These are phyloP conservation scores for Clamator glandarius DNA, from an alignment of 2,797 vertebrate genomes.

Conservation along the genomic window DNA sequence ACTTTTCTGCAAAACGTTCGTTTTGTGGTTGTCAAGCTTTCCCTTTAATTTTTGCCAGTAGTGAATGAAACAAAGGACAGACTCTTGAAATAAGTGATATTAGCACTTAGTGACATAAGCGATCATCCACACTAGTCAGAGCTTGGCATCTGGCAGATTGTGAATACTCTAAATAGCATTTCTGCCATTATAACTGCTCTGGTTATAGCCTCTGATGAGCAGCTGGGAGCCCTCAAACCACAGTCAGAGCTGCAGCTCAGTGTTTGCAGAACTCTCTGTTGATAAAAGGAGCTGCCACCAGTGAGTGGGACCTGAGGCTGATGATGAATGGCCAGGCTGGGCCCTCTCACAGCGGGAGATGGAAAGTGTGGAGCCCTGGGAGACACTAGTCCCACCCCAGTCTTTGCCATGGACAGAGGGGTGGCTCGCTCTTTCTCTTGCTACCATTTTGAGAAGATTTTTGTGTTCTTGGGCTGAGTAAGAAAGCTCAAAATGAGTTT, in stretches of 20 bases:
- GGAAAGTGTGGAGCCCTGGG: accelerated
- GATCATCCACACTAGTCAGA: not conserved
- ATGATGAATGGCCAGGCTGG: not conserved
- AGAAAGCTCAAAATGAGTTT: not conserved
- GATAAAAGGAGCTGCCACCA: not conserved
- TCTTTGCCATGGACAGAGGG: not conserved
- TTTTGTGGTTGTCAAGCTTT: not conserved
- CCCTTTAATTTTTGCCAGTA: not conserved
- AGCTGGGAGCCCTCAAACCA: slow-evolving; percentile 20
- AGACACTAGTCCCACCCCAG: accelerated
- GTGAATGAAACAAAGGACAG: not conserved
- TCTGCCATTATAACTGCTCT: not conserved
- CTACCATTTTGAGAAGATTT: not conserved
- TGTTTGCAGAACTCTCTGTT: not conserved
- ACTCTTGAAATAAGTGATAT: not conserved
- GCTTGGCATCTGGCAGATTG: not conserved
- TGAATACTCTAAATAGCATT: not conserved
- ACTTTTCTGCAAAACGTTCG: not conserved
- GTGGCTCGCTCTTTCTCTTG: not conserved
- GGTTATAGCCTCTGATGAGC: not conserved
- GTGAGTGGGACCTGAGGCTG: not conserved
- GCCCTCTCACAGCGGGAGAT: accelerated
- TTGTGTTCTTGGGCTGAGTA: not conserved
- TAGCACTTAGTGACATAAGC: too few species aligned
- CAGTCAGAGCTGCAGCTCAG: not conserved